A percentile compares a stretch with the other conserved stretches of the same genome.
Evolutionary conservation across 2,888 invertebrate genomes (phyloP).

Genomic region (Venusia cambrica): DNA sequence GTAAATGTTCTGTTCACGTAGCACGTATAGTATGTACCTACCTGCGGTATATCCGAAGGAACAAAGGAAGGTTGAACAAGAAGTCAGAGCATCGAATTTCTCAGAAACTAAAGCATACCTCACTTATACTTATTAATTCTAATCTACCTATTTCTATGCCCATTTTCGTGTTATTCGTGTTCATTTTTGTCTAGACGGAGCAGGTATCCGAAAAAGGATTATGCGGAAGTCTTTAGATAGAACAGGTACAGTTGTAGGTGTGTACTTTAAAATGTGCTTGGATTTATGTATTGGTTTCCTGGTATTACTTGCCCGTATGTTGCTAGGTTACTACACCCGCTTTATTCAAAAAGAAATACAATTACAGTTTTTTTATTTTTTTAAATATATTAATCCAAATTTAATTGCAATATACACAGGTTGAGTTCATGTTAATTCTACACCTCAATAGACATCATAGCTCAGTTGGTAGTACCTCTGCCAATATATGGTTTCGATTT

Average conservation of each 20-base stretch:
- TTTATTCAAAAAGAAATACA: no score
- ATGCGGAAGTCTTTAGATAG: slow-evolving; percentile 9
- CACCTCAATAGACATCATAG: no score
- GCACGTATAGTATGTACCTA: no score
- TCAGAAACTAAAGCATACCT: slow-evolving; percentile 8
- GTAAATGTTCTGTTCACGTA: no score
- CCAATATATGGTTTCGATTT: no score
- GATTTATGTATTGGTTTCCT: slow-evolving; percentile 2
- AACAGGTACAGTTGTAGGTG: slow-evolving; percentile 5
- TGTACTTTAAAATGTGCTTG: background rate
- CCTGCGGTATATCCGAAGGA: slow-evolving; percentile 13
- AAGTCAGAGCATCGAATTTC: slow-evolving; percentile 11
- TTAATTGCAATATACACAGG: no score
- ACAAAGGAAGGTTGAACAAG: slow-evolving; percentile 17
- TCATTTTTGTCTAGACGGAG: slow-evolving; percentile 3
- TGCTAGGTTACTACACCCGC: background rate
- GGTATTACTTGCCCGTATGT: background rate
- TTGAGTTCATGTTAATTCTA: no score
- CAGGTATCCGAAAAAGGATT: slow-evolving; percentile 16
- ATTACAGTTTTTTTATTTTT: no score
- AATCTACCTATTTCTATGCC: background rate
- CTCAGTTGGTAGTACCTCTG: no score
- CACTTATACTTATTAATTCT: no score
- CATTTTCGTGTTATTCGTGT: slow-evolving; percentile 1
- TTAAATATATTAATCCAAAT: no score